Evolutionary conservation across 2,113 vertebrate species (phyloP), one percentile per base, ranked within the genome.

Genomic region (Catagonus wagneri): DNA sequence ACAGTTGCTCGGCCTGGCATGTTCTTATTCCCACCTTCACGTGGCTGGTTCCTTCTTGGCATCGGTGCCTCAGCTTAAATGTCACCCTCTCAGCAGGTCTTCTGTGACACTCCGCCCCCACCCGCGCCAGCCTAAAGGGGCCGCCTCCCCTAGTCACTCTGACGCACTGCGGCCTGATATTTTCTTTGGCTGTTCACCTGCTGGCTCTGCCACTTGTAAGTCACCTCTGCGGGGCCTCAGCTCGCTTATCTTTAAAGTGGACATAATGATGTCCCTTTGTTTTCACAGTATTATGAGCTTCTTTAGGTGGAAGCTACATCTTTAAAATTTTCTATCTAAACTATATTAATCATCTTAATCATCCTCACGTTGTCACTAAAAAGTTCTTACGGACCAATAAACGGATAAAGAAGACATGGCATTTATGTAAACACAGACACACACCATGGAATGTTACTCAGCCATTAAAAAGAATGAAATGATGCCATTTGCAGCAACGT

Each of bases 311-410:
- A 44, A 76, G 90, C 19, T 54, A 54, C 17, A 71, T 93, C 89
- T 66, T 88, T 78, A 58, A 93, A 88, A n/a, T 27, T 34, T 58
- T 75, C 66, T 78, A 0, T 89, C 50, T 89, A 32, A 25, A 3
- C n/a, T 90, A 36, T 71, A 89, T 96, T 84, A 94, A 84, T 84
- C 84, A 52, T 91, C 83, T 96, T 88, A 94, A 84, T 88, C 84
- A 52, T 93, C 50, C 52, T 16, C 3, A 44, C 52, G 54, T 32
- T 90, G 23, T 80, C 80, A 58, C 50, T 85, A 50, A 68, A 88
- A 96, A 27, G 15, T 83, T 93, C 34, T 58, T 78, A 72, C 44
- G 4, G 44, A 44, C 44, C 44, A 44, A 44, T 44, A 8, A 44
- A 44, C 8, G 44, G 44, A 44, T 44, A 44, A n/a, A 44, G 44